Conservation (phyloP, 2,113 vertebrate genomes). For the Labeo rohita region DNA sequence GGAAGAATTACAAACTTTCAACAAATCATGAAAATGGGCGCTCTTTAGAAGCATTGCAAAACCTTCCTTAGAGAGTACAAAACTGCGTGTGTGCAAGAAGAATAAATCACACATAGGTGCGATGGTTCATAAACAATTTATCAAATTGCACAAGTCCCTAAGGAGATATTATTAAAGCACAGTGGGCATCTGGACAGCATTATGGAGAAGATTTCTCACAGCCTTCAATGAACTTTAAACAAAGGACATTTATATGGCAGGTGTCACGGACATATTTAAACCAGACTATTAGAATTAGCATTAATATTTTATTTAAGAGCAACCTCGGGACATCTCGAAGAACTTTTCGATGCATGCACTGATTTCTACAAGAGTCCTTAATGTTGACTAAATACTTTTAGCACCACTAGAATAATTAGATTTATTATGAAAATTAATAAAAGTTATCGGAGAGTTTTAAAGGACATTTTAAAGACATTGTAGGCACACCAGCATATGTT, state of each 20-base stretch:
- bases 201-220: background rate
- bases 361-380: background rate
- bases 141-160: background rate
- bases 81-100: background rate
- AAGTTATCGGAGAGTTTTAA: background rate
- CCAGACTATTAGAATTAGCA: background rate
- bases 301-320: background rate
- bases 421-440: background rate
- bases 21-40: conserved; percentile 14
- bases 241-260: background rate
- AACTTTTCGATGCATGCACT: background rate
- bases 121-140: background rate
- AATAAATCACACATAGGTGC: background rate
- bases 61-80: background rate
- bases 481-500: background rate
- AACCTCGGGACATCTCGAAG: background rate
- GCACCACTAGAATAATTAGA: background rate
- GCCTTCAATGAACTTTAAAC: background rate
- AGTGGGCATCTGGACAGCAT: conserved; percentile 1
- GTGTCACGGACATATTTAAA: background rate
- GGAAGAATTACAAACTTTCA: conserved; percentile 2
- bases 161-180: background rate
- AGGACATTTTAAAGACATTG: background rate
- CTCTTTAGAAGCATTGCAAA: background rate
- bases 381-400: background rate